Base-by-base conservation (phyloP, 2,113 vertebrate genomes). In the Brachionichthys hirsutus region DNA sequence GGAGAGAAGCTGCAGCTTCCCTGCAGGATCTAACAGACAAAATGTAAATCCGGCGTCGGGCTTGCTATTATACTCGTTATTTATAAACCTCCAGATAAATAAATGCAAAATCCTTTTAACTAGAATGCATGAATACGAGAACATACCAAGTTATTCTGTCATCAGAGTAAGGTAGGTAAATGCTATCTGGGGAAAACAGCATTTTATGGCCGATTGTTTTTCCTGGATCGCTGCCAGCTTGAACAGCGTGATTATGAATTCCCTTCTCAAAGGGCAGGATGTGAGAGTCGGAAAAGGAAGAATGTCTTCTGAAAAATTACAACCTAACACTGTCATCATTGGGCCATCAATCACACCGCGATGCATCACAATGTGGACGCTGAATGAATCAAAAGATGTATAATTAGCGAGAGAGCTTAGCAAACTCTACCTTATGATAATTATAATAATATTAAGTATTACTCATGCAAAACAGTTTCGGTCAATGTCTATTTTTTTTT, bases 111-210 rank as follows among this genome's bases (percentile, higher is more conserved):
- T 47, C 61, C 24, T 61, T 34, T 56, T 38, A 54, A 66, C 45
- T 34, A 57, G 35, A 67, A 58, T 46, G 51, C 46, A 70, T 50
- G 41, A 62, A 61, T 66, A 75, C 36, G 22, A 30, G 20, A 65
- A 13, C 43, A 53, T 58, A 49, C 43, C 58, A 43, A 61, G 60
- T 63, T n/a, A 36, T 54, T 65, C 62, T 65, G 19, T 40, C 58
- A 16, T 53, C 35, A 49, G 44, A 58, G 44, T 13, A 56, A 75
- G 65, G 65, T 74, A 59, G 72, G 79, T 74, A 69, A 77, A 78
- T 52, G 51, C 66, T 77, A 77, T 83, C 78, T 43, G 17, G 78
- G 78, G 75, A 80, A 70, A 78, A 70, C 70, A 78, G 59, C 54
- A 40, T 67, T 69, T 78, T 57, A 70, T 18, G 24, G 69, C 73